Base-by-base conservation (phyloP, 2,797 vertebrate species). In the Cryptoprocta ferox region DNA sequence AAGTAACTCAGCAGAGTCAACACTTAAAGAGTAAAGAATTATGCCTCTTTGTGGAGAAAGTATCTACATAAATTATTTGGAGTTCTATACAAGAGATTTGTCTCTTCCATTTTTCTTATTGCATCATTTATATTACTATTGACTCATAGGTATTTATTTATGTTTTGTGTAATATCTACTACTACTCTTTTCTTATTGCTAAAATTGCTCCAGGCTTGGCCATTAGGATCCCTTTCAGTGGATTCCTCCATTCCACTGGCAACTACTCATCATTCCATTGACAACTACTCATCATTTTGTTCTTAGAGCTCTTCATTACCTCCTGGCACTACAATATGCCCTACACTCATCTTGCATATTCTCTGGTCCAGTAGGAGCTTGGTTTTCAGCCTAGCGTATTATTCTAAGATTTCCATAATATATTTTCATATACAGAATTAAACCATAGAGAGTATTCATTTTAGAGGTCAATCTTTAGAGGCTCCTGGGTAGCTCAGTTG, bases 321-420 rank as follows among this genome's bases (percentile, higher is more conserved):
- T 53, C 81, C 75, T 82, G 35, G 30, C 28, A 53, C 30, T 37
- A 28, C 45, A 63, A n/a, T 19, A 76, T 32, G n/a, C 3, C 24
- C 9, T 37, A 73, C 28, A 21, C 24, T 84, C 48, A 61, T 75
- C 35, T 39, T n/a, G 12, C 79, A 59, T 53, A 28, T 66, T 84
- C 53, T 37, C 3, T 73, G 53, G 66, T 7, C 28, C 61, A 79
- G 37, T 3, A n/a, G 50, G 53, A 90, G 13, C 39, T 96, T 73
- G 42, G 13, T 71, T 79, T 92, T 73, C 45, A 53, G 21, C 12
- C 16, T 90, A n/a, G 6, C 16, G 11, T 87, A 15, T 82, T 90
- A 85, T 82, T 89, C 68, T 87, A 87, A 93, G 70, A 9, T 94
- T 82, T 90, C 10, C n/a, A 76, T 59, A 73, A 84, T 28, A 26